Base-by-base conservation (phyloP, 2,888 invertebrate species). In the Ennomos fuscantarius region DNA sequence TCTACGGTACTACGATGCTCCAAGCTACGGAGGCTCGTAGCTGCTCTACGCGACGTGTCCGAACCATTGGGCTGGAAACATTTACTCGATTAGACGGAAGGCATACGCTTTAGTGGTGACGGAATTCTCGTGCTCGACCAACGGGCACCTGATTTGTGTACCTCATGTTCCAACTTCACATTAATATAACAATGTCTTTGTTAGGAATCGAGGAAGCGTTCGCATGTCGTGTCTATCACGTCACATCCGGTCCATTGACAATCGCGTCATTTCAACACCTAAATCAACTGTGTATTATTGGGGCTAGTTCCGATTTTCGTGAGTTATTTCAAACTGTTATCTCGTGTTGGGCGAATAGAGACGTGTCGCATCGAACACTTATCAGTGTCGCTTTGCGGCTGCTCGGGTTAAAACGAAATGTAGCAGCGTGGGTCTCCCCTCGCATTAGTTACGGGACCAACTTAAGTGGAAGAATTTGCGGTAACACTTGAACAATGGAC, bases 61-160 rank as follows among this genome's bases (percentile, higher is more conserved):
- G 60, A 78, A 51, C 72, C 88, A 87, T 72, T 87, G 88, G 75
- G 62, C 76, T 74, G 83, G 87, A 89, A 89, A 86, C 81, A 81
- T 85, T 84, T 86, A 87, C 84, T 85, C 86, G 87, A 86, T 88
- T 87, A 87, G 81, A 85, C 79, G 81, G 84, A 86, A 86, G 79
- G 83, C 83, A 84, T 82, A 87, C 84, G 86, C 82, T 86, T 86
- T 87, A 84, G 81, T 76, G 81, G 82, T 77, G 79, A 79, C 76
- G 74, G 76, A 75, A 78, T 81, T 78, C 80, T 79, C 76, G 69
- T 71, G 74, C 74, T 77, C 77, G 76, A 73, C 73, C 78, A 79
- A 55, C 70, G 75, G 63, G 62, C 57, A 62, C 63, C 70, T 72
- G 75, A 73, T 74, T 78, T 74, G 72, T 77, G 74, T 74, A 74